Conservation (phyloP, 2,888 invertebrate species). For the Parochlus steinenii region DNA sequence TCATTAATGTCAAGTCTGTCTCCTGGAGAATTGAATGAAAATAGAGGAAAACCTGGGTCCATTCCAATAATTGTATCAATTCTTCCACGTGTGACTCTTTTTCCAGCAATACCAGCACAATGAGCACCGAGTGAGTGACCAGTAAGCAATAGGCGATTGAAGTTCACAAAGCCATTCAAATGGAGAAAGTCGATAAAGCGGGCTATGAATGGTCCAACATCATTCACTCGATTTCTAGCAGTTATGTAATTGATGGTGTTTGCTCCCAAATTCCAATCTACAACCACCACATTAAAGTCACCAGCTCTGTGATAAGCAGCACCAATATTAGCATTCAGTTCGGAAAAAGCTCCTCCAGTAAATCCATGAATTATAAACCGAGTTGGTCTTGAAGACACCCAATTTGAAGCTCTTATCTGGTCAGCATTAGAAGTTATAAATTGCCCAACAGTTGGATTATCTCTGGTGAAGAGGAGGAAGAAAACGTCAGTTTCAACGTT, state of each 20-base stretch:
- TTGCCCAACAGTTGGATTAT: conserved; percentile 14
- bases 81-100: conserved; percentile 34
- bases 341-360: no score
- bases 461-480: conserved; percentile 29
- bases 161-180: no score
- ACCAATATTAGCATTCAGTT: no score
- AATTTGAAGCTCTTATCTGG: no score
- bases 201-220: conserved; percentile 21
- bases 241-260: conserved; percentile 38
- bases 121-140: conserved; percentile 43
- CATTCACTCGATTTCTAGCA: conserved; percentile 29
- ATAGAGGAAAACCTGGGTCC: conserved; percentile 19
- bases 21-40: conserved; percentile 17
- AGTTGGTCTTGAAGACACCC: no score
- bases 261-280: no score
- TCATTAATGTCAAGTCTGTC: conserved; percentile 20
- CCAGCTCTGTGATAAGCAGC: no score
- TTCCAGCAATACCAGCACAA: conserved; percentile 38
- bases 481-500: conserved; percentile 21
- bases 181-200: no score
- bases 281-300: no score
- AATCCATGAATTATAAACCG: no score
- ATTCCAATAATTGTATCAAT: conserved; percentile 34
- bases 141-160: no score
- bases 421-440: conserved; percentile 14